Evolutionary conservation across 2,888 invertebrate genomes (phyloP), one percentile per base, ranked within the genome.

Genomic region (Pelosia muscerda): DNA sequence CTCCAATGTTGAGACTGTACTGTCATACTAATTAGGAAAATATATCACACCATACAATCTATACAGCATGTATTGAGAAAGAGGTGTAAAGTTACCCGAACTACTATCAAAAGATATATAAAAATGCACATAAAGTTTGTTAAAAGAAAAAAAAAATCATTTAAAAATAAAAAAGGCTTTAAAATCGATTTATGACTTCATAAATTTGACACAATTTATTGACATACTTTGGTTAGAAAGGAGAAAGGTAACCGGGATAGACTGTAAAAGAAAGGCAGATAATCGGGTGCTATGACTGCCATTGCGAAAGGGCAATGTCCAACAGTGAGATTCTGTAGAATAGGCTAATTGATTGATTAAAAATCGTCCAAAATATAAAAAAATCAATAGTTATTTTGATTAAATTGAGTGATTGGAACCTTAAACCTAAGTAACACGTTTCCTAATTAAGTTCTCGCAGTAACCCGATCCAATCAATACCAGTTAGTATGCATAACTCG

Each of bases 401-500:
- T 38, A 13, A 4, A 38, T 38, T 38, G 42, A 19, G 6, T 42
- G 42, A 42, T 49, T 49, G 49, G 0, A 49, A 49, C 2, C 49
- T 19, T 49, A 49, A 25, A 42, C 38, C 15, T 26, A 42, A 63
- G 15, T 57, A 42, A 56, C 25, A n/a, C 11, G n/a, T 54, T 58
- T 58, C 58, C 34, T 58, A 62, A 69, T 63, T 54, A 65, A 62
- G 59, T 63, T 15, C 54, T 57, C 34, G 31, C 9, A 31, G 63
- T 55, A 31, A 60, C 53, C 69, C 68, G 63, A 66, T 3, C 0
- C 56, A 55, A 56, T 53, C 3, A 57, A 53, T 64, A n/a, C 34
- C 54, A 69, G 13, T 69, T 69, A 9, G 62, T 68, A 72, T 66
- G 68, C 69, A 22, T 49, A 64, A 42, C 64, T 64, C 65, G 64